These are phyloP conservation scores for Seriola aureovittata DNA, from an alignment of 2,113 vertebrate species.

Conservation along the genomic window DNA sequence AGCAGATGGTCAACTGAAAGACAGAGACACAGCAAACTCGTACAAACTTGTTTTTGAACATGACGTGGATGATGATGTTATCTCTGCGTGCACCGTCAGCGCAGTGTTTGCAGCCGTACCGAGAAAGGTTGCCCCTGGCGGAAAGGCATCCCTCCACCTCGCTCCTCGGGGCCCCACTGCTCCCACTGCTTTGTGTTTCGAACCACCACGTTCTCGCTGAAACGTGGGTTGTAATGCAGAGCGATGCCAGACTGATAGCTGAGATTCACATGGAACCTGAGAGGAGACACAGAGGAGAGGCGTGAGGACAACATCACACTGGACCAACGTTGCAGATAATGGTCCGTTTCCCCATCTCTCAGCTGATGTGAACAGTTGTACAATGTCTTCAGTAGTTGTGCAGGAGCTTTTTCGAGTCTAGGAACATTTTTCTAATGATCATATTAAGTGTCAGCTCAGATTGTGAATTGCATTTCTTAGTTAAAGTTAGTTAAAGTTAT, in stretches of 20 bases:
- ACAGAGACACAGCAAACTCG: neutral
- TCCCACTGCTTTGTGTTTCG: constrained; percentile 69
- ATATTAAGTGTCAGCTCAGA: too few species aligned
- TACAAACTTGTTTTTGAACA: neutral
- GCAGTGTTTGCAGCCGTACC: constrained; percentile 56
- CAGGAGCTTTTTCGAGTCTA: too few species aligned
- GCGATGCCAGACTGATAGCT: constrained; percentile 70
- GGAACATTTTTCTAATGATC: too few species aligned
- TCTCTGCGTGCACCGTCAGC: neutral
- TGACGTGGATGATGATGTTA: neutral
- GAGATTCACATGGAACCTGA: constrained; percentile 84
- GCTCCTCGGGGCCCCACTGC: constrained; percentile 81
- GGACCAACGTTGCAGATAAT: too few species aligned
- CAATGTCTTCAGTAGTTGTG: too few species aligned
- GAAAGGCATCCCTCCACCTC: constrained; percentile 76
- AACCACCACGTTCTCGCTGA: constrained; percentile 81
- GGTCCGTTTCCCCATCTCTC: too few species aligned
- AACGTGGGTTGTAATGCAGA: constrained; percentile 84
- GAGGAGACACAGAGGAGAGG: neutral
- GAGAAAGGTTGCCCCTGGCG: constrained; percentile 75
- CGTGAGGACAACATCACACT: neutral
- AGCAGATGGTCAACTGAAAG: constrained; percentile 81
- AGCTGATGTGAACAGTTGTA: too few species aligned
- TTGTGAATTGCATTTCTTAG: too few species aligned
- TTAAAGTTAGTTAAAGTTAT: too few species aligned